These are phyloP conservation scores for Anthonomus grandis DNA, from an alignment of 1,140 invertebrate genomes.

Conservation along the genomic window DNA sequence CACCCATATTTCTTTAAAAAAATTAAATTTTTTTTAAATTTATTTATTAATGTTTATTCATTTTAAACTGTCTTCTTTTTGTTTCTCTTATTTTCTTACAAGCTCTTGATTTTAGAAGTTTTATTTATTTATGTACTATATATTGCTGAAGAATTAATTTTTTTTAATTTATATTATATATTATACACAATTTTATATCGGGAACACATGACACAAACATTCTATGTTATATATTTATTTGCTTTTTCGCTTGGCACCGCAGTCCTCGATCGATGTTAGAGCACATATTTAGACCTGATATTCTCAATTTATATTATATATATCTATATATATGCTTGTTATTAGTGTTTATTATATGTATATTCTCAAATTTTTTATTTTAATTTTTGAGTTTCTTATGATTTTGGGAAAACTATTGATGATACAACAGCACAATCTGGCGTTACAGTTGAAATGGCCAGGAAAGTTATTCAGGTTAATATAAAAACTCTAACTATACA, in stretches of 20 bases:
- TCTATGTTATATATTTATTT: constrained; percentile 43
- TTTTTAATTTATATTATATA: not conserved
- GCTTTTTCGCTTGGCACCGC: constrained; percentile 39
- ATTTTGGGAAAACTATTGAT: no score
- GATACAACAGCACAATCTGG: no score
- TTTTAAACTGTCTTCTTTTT: no score
- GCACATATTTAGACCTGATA: constrained; percentile 14
- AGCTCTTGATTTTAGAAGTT: no score
- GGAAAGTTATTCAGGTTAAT: no score
- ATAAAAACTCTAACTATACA: no score
- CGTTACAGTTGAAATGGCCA: no score
- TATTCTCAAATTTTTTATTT: not conserved
- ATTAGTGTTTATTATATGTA: constrained; percentile 1
- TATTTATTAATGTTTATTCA: not conserved
- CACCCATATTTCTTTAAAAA: no score
- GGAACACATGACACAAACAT: constrained; percentile 39
- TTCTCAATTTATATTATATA: constrained; percentile 1
- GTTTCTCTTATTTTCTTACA: no score
- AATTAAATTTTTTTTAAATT: not conserved
- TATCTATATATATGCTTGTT: not conserved
- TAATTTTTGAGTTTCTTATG: no score
- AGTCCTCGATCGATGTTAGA: constrained; percentile 32
- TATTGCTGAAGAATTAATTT: no score
- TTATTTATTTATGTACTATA: no score
- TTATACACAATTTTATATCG: not conserved